Percentiles rank a stretch among this genome's conserved stretches.
Conservation (phyloP, 1,140 invertebrate species). For the Patella vulgata region DNA sequence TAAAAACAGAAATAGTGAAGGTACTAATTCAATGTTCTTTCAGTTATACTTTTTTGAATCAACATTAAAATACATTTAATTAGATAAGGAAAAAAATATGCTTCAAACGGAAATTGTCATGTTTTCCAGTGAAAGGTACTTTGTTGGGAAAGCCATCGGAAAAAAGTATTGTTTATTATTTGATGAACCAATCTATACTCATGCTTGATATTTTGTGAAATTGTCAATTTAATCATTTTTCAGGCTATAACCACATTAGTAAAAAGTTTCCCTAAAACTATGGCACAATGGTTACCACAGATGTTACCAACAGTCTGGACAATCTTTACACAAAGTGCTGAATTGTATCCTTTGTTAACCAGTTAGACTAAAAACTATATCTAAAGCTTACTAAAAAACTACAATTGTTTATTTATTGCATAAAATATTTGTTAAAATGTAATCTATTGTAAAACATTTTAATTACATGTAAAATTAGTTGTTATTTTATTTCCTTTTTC, state of each 20-base stretch:
- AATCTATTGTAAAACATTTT: no score
- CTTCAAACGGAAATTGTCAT: neutral
- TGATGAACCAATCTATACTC: no score
- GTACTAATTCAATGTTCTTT: constrained; percentile 53
- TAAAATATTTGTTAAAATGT: neutral
- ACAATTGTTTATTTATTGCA: neutral
- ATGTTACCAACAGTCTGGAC: constrained; percentile 79
- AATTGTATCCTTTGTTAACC: constrained; percentile 69
- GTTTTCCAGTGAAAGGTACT: neutral
- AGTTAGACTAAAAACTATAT: no score
- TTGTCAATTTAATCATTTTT: constrained; percentile 24
- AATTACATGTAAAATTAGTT: no score
- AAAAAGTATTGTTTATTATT: no score
- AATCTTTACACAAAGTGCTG: constrained; percentile 76
- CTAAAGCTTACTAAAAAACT: no score
- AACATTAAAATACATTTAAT: neutral
- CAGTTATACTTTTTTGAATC: neutral
- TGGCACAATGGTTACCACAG: constrained; percentile 74
- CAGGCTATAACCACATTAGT: constrained; percentile 74
- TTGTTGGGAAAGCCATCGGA: no score
- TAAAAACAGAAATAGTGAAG: constrained; percentile 80
- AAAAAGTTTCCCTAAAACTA: constrained; percentile 75
- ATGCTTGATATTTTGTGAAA: no score
- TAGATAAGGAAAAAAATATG: neutral
- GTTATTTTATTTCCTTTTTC: no score